phyloP scores from a whole-genome alignment of 2,797 vertebrate genomes.

The Eremophila alpestris region DNA sequence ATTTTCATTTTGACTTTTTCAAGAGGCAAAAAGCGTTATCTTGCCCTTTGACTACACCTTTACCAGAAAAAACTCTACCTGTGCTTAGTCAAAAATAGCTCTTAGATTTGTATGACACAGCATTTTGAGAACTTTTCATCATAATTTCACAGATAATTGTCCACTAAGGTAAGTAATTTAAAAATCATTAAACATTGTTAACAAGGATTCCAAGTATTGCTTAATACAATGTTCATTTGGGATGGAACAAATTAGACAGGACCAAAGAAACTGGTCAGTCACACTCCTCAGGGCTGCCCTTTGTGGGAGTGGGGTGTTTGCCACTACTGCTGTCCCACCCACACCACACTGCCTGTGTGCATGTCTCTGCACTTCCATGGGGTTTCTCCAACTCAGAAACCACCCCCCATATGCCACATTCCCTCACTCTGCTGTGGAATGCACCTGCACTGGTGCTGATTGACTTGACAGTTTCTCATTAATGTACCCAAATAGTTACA shows the following conservation, averaged over 20 bases:
- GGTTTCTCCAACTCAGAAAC: background rate
- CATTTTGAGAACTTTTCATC: background rate
- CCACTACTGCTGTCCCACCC: background rate
- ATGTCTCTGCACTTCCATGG: background rate
- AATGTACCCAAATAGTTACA: background rate
- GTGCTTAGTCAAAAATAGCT: background rate
- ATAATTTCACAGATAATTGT: background rate
- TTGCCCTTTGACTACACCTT: background rate
- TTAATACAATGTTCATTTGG: background rate
- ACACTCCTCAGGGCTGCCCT: background rate
- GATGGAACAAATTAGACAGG: background rate
- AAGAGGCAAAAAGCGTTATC: background rate
- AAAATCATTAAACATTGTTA: background rate
- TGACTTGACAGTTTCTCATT: background rate
- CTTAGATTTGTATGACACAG: background rate
- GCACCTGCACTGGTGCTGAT: background rate
- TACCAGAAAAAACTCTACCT: background rate
- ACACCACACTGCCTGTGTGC: too few species aligned
- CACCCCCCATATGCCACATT: accelerated
- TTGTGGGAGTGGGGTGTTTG: too few species aligned
- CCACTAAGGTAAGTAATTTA: background rate
- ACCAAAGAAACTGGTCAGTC: background rate
- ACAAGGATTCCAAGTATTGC: background rate
- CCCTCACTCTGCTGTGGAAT: background rate
- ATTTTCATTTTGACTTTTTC: slow-evolving; percentile 20